Evolutionary conservation across 2,888 invertebrate species (phyloP).

Genomic region (Cordilura impudica): DNA sequence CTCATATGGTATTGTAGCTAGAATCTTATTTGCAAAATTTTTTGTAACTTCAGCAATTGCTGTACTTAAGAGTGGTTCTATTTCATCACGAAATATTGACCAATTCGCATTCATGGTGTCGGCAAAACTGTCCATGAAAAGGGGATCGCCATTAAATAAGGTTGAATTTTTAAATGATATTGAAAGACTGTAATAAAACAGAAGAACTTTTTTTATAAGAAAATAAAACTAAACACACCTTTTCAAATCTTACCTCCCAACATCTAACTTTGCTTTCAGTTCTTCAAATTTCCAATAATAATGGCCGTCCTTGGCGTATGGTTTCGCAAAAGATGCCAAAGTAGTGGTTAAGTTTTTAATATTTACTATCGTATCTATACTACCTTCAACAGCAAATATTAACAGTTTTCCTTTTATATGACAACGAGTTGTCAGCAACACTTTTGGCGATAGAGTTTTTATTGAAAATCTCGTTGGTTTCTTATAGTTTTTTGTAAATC

Average conservation of each 20-base stretch:
- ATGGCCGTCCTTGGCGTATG: constrained; percentile 15
- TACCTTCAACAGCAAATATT: constrained; percentile 38
- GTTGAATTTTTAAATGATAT: constrained; percentile 35
- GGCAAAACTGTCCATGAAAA: constrained; percentile 43
- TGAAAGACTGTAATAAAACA: constrained; percentile 10
- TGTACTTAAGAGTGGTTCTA: constrained; percentile 31
- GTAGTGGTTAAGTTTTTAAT: constrained; percentile 38
- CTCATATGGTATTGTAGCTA: constrained; percentile 35
- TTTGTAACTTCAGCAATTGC: neutral
- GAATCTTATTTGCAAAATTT: constrained; percentile 18
- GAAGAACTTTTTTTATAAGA: no score
- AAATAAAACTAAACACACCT: no score
- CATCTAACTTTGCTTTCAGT: constrained; percentile 15
- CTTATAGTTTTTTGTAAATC: constrained; percentile 15
- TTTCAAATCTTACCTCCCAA: constrained; percentile 25
- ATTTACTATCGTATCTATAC: constrained; percentile 28
- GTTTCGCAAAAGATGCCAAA: neutral
- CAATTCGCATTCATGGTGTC: constrained; percentile 48
- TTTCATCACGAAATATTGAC: constrained; percentile 43
- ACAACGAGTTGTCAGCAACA: constrained; percentile 32
- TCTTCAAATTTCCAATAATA: constrained; percentile 15
- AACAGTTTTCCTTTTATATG: constrained; percentile 41
- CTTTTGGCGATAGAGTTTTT: constrained; percentile 1
- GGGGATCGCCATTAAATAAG: constrained; percentile 48
- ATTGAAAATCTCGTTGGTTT: constrained; percentile 15